Conservation (phyloP, 2,888 invertebrate genomes). For the Ectemnius cavifrons region DNA sequence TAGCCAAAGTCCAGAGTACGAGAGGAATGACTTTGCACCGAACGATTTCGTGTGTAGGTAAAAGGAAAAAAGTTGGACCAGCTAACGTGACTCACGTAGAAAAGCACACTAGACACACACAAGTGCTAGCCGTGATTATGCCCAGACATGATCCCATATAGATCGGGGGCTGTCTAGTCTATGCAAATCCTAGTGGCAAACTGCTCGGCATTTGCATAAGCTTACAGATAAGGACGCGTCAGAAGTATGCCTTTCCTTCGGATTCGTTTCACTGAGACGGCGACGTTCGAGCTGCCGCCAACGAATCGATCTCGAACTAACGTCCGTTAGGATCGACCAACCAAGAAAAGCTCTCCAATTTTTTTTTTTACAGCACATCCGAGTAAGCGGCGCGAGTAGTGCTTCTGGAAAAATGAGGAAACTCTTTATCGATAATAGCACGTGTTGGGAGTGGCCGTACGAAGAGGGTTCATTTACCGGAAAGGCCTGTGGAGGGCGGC, state of each 20-base stretch:
- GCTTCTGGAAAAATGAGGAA: conserved; percentile 26
- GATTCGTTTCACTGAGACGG: conserved; percentile 55
- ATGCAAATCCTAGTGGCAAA: conserved; percentile 74
- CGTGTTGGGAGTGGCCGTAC: conserved; percentile 29
- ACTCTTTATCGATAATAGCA: conserved; percentile 51
- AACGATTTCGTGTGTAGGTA: neutral
- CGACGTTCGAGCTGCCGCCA: neutral
- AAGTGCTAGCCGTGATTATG: conserved; percentile 67
- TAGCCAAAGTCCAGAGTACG: no score
- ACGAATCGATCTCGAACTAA: conserved; percentile 54
- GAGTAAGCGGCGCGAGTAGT: neutral
- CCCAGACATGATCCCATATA: conserved; percentile 71
- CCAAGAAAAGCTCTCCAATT: neutral
- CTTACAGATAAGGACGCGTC: conserved; percentile 73
- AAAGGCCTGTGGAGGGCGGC: neutral
- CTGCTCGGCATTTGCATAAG: conserved; percentile 73
- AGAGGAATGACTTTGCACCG: no score
- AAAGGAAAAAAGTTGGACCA: conserved; percentile 19
- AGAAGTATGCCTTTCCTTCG: conserved; percentile 67
- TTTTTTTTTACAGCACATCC: neutral
- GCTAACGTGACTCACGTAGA: conserved; percentile 56
- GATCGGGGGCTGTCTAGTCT: conserved; percentile 66
- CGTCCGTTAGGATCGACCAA: neutral
- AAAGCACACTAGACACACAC: conserved; percentile 51
- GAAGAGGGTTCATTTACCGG: conserved; percentile 46